phyloP scores from a whole-genome alignment of 2,113 vertebrate species.

The Ornithorhynchus anatinus region DNA sequence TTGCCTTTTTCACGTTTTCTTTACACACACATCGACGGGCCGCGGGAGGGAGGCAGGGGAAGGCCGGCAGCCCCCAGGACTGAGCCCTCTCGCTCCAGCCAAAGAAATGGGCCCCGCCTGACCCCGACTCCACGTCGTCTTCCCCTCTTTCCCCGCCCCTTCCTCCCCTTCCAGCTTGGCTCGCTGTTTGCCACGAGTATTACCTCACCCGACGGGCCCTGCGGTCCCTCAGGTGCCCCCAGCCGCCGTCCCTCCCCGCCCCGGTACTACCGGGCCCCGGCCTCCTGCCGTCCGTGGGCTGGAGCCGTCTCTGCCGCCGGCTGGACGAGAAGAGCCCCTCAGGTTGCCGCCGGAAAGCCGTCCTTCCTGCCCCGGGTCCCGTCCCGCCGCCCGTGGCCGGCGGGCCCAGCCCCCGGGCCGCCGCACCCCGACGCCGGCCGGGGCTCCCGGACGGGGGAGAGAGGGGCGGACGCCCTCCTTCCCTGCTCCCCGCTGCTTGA shows the following conservation, averaged over 20 bases:
- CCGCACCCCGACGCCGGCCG: constrained; percentile 7
- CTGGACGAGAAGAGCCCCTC: constrained; percentile 27
- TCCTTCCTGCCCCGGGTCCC: no score
- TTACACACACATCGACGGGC: constrained; percentile 63
- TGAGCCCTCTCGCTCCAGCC: constrained; percentile 75
- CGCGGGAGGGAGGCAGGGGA: constrained; percentile 55
- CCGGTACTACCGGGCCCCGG: constrained; percentile 27
- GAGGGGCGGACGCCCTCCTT: constrained; percentile 32
- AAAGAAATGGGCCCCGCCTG: constrained; percentile 72
- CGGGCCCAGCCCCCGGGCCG: constrained; percentile 9
- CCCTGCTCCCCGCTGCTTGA: constrained; percentile 56
- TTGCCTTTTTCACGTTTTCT: constrained; percentile 89
- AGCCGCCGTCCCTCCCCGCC: constrained; percentile 13
- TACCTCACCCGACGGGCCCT: constrained; percentile 45
- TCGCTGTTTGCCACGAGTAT: constrained; percentile 52
- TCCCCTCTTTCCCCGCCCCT: constrained; percentile 21
- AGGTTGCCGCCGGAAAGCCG: constrained; percentile 41
- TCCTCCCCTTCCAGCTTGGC: constrained; percentile 46
- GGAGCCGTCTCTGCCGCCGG: constrained; percentile 43
- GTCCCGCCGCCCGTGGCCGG: constrained; percentile 30
- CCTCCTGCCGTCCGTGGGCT: constrained; percentile 28
- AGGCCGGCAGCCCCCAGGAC: constrained; percentile 65
- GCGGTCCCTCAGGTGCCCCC: constrained; percentile 4
- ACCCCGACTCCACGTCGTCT: constrained; percentile 32
- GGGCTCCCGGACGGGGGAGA: constrained; percentile 46